Conservation (phyloP, 2,797 vertebrate genomes). For the Bradypus variegatus region DNA sequence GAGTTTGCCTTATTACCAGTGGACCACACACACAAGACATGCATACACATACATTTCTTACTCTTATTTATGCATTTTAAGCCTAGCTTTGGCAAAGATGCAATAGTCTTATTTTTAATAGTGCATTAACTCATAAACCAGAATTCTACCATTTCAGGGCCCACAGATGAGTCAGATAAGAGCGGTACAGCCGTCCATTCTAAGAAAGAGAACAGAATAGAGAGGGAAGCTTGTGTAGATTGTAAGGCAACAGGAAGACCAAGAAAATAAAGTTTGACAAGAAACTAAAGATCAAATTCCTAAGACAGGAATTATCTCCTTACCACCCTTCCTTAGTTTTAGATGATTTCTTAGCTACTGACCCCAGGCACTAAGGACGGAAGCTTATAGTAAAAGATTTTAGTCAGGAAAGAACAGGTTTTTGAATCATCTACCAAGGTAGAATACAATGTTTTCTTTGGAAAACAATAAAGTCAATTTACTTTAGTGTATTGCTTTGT, state of each 20-base stretch:
- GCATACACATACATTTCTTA: fast-evolving
- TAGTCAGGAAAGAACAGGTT: neutral
- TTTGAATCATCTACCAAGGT: neutral
- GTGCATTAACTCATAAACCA: neutral
- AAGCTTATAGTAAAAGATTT: neutral
- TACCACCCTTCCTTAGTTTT: neutral
- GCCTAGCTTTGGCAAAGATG: neutral
- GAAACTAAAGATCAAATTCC: neutral
- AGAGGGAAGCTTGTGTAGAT: neutral
- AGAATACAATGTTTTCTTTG: neutral
- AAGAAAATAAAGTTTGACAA: neutral
- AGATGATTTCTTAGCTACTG: neutral
- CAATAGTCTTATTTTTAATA: neutral
- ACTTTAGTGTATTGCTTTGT: neutral
- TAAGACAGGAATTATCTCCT: neutral
- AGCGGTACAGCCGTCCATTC: neutral
- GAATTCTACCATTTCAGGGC: neutral
- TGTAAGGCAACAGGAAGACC: neutral
- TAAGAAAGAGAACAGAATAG: neutral
- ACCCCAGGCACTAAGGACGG: neutral
- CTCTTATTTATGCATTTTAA: neutral
- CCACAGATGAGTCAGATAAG: neutral
- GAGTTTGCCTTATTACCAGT: neutral
- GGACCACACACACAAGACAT: neutral
- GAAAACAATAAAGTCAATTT: neutral